phyloP scores from a whole-genome alignment of 1,140 invertebrate species.

The Drosophila sp. region DNA sequence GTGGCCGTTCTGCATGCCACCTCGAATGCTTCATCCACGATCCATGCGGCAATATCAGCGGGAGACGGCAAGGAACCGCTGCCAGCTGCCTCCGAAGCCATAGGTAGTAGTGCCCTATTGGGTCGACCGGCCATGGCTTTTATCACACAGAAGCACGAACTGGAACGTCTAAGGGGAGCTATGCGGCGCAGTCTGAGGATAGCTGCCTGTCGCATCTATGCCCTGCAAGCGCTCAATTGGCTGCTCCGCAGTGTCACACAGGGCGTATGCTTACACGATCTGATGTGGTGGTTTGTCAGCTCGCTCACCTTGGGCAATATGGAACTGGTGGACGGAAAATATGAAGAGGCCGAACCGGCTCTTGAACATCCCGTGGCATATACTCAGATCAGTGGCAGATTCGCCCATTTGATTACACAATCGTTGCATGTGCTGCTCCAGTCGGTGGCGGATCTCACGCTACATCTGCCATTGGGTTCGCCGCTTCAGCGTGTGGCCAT shows the following conservation, averaged over 20 bases:
- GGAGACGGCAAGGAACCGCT: background rate
- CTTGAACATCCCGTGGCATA: slow-evolving; percentile 93
- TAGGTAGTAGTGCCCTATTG: slow-evolving; percentile 79
- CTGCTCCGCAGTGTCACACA: slow-evolving; percentile 95
- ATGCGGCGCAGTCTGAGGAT: slow-evolving; percentile 93
- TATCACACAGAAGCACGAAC: slow-evolving; percentile 92
- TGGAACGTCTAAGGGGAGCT: slow-evolving; percentile 90
- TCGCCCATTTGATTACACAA: slow-evolving; percentile 90
- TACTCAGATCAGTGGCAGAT: slow-evolving; percentile 90
- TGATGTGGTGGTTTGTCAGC: slow-evolving; percentile 97
- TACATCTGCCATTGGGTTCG: slow-evolving; percentile 93
- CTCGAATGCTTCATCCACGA: background rate
- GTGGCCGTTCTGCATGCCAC: slow-evolving; percentile 53
- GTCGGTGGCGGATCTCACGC: slow-evolving; percentile 96
- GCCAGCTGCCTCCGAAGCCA: background rate
- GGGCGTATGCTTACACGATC: slow-evolving; percentile 94
- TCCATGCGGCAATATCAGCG: background rate
- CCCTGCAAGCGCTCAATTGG: slow-evolving; percentile 95
- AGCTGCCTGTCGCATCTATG: slow-evolving; percentile 93
- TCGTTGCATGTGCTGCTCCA: slow-evolving; percentile 95
- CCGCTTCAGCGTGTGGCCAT: slow-evolving; percentile 96
- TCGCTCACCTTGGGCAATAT: slow-evolving; percentile 85
- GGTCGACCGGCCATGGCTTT: slow-evolving; percentile 91
- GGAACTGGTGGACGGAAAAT: slow-evolving; percentile 54
- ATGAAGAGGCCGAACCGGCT: slow-evolving; percentile 83